These are phyloP conservation scores for Morus bassanus DNA, from an alignment of 2,797 vertebrate species.

Conservation along the genomic window DNA sequence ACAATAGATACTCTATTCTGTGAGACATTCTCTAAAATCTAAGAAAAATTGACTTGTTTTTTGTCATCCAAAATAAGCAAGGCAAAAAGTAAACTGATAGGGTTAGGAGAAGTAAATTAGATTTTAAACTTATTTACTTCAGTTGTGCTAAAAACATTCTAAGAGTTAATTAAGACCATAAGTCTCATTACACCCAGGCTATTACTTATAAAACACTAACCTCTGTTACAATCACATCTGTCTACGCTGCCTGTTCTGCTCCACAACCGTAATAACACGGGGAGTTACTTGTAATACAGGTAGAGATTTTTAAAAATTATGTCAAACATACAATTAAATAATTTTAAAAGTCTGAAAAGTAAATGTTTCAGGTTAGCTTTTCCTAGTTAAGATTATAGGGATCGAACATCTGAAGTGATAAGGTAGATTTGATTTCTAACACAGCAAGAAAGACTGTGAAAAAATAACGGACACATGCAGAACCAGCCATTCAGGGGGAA, in stretches of 20 bases:
- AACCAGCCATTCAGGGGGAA: neutral
- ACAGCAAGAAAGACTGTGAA: neutral
- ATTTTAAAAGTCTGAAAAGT: neutral
- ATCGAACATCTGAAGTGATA: neutral
- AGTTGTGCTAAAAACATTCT: neutral
- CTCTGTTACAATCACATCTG: slow-evolving; percentile 8
- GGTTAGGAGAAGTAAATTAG: neutral
- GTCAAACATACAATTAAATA: neutral
- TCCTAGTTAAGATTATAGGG: neutral
- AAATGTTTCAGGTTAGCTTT: neutral
- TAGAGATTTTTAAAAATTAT: neutral
- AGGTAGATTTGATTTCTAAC: slow-evolving; percentile 3
- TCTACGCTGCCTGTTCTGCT: neutral
- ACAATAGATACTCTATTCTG: neutral
- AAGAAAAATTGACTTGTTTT: neutral
- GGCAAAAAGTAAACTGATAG: neutral
- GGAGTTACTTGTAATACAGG: neutral
- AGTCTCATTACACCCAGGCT: neutral
- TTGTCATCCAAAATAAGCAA: neutral
- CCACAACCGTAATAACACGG: neutral
- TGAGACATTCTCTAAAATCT: neutral
- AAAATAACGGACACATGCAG: neutral
- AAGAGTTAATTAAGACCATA: neutral
- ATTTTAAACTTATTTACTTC: neutral
- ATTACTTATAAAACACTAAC: neutral